Base-by-base conservation (phyloP, 2,797 vertebrate genomes). In the Chiropotes sagulatus region DNA sequence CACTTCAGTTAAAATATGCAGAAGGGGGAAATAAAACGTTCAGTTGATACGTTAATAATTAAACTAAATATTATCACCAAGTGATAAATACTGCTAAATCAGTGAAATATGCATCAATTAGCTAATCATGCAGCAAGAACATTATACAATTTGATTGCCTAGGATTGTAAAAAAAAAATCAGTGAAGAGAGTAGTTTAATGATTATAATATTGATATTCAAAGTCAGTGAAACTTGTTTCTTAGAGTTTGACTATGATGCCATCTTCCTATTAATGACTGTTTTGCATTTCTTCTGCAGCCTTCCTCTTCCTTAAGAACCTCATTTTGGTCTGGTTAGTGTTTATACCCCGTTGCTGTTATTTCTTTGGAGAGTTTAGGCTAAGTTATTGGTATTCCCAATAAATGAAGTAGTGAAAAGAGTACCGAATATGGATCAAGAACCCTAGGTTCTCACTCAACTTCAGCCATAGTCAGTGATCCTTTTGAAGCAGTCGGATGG, bases 11-110 rank as follows among this genome's bases (percentile, higher is more conserved):
- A 96, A 96, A 96, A 95, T 84, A 97, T 91, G 44, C 67, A 94
- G 61, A 52, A 80, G 36, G 11, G 54, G 50, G 70, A 93, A 90
- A 78, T 96, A 79, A 96, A 96, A 96, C 46, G 89, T 92, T 94
- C 52, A 41, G 8, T 78, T 89, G 80, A 57, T 92, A 84, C 61
- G 64, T 97, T 92, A 97, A 96, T 98, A 98, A 97, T 97, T 87
- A 89, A 80, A 39, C 64, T 79, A 72, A 46, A 83, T 97, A 1
- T 97, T 97, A 20, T 24, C 20, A 17, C 22, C 92, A 70, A 84
- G 92, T 98, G 33, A 94, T 44, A 92, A 84, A 75, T 93, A 36
- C 58, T 8, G 33, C 70, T 90, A 93, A 97, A 96, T 73, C 0
- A 95, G 64, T 81, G 44, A 97, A 97, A 97, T 97, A 84, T 97